Conservation (phyloP, 2,888 invertebrate species). For the Lasius fuliginosus region DNA sequence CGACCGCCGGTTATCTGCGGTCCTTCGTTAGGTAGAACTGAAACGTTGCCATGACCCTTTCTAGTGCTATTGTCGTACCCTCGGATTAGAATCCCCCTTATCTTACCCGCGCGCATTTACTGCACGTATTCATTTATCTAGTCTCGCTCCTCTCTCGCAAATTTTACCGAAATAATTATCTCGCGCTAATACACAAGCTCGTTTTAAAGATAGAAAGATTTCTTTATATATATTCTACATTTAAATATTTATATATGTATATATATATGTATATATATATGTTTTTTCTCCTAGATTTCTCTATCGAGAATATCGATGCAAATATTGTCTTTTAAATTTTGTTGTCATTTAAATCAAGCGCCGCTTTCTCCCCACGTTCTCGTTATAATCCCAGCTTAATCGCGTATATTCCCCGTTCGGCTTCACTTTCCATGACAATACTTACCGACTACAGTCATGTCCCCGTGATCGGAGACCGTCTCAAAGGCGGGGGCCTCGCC, state of each 20-base stretch:
- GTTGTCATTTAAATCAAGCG: background rate
- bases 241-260: background rate
- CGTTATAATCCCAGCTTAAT: background rate
- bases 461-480: slow-evolving; percentile 90
- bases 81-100: slow-evolving; percentile 44
- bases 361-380: background rate
- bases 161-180: slow-evolving; percentile 26
- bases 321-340: slow-evolving; percentile 11
- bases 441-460: slow-evolving; percentile 91
- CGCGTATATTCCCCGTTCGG: background rate
- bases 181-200: background rate
- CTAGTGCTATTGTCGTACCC: slow-evolving; percentile 41
- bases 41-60: slow-evolving; percentile 60
- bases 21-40: slow-evolving; percentile 89
- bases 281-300: background rate
- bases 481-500: slow-evolving; percentile 91
- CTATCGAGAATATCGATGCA: background rate
- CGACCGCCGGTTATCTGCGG: slow-evolving; percentile 89
- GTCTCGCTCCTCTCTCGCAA: slow-evolving; percentile 38
- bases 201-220: background rate
- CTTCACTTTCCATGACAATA: slow-evolving; percentile 72
- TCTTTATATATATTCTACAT: background rate
- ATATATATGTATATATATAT: background rate
- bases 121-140: slow-evolving; percentile 50
- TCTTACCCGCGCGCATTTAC: slow-evolving; percentile 56